Evolutionary conservation across 2,797 vertebrate species (phyloP).

Genomic region (Anniella stebbinsi): DNA sequence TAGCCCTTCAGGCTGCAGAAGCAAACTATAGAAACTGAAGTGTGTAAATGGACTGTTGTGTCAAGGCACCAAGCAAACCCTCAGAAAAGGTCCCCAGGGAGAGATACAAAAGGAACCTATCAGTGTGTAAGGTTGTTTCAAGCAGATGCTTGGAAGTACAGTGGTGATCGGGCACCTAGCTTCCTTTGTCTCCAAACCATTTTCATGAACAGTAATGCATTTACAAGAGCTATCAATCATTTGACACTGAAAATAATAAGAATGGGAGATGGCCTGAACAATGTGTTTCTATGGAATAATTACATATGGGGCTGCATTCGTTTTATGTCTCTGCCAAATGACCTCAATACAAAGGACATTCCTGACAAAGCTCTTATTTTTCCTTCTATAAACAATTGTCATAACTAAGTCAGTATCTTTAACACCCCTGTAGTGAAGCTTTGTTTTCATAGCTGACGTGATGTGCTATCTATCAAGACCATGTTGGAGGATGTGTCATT

Average conservation of each 20-base stretch:
- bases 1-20: neutral
- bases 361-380: constrained; percentile 8
- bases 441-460: constrained; percentile 52
- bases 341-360: constrained; percentile 16
- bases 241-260: neutral
- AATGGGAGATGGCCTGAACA: neutral
- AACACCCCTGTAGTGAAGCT: neutral
- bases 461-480: constrained; percentile 29
- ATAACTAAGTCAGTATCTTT: constrained; percentile 31
- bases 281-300: neutral
- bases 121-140: constrained; percentile 5
- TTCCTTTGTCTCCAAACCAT: neutral
- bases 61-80: neutral
- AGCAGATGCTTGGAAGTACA: constrained; percentile 1
- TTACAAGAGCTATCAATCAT: neutral
- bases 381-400: neutral
- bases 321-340: constrained; percentile 2
- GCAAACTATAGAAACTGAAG: neutral
- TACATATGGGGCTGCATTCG: neutral
- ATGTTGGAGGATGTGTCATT: constrained; percentile 32
- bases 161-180: constrained; percentile 1
- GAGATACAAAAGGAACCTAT: neutral
- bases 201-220: neutral
- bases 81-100: neutral
- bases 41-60: neutral